These are phyloP conservation scores for Gavia stellata DNA, from an alignment of 2,113 vertebrate species.

Conservation along the genomic window DNA sequence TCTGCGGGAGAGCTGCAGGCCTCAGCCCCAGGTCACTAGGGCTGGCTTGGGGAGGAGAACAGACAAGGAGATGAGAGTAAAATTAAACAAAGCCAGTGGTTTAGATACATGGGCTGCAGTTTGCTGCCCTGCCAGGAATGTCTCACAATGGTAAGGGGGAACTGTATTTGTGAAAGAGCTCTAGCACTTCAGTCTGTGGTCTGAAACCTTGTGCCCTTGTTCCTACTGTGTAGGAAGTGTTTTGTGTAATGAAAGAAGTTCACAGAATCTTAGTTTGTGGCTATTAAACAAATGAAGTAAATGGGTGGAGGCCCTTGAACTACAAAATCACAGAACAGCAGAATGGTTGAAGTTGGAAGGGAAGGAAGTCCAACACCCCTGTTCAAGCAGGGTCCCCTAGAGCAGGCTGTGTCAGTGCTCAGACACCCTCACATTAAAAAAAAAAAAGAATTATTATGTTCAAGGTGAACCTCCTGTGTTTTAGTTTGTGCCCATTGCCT, in stretches of 20 bases:
- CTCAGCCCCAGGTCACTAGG: background rate
- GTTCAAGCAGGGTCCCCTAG: background rate
- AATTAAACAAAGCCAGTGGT: background rate
- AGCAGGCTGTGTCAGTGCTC: background rate
- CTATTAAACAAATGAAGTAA: background rate
- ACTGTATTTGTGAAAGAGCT: background rate
- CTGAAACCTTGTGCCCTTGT: background rate
- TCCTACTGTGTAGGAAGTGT: background rate
- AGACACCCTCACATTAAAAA: background rate
- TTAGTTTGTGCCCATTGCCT: fast-evolving
- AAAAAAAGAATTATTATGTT: background rate
- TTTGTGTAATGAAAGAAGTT: background rate
- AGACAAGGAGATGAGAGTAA: background rate
- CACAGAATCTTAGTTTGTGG: background rate
- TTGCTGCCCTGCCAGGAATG: background rate
- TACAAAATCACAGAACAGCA: background rate
- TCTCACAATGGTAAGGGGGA: background rate
- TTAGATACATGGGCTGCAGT: background rate
- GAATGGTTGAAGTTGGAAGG: background rate
- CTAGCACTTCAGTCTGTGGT: background rate
- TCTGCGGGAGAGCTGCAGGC: background rate
- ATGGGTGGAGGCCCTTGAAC: background rate
- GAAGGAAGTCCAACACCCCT: background rate
- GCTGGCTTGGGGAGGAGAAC: background rate
- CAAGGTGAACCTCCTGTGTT: background rate